Conservation (phyloP, 2,888 invertebrate genomes). For the Amphipoea lucens region DNA sequence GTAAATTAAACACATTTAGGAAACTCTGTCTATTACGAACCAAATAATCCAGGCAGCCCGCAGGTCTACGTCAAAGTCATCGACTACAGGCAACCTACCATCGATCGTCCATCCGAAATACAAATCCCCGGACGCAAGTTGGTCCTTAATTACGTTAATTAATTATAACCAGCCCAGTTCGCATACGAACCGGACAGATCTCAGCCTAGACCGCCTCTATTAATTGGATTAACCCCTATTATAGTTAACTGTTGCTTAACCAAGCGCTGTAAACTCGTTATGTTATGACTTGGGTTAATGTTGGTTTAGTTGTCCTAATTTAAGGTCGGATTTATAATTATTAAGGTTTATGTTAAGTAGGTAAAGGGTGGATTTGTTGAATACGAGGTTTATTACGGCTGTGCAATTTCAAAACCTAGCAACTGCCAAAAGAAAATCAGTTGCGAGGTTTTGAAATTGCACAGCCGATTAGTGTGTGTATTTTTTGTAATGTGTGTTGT, state of each 20-base stretch:
- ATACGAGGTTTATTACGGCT: no score
- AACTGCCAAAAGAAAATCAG: no score
- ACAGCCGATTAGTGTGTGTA: no score
- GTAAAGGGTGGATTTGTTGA: not conserved
- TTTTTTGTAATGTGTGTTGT: no score
- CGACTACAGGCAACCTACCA: not conserved
- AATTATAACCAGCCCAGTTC: conserved; percentile 36
- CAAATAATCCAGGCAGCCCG: not conserved
- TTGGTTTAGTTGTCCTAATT: not conserved
- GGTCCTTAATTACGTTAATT: conserved; percentile 53
- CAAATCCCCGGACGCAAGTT: conserved; percentile 36
- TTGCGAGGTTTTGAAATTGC: no score
- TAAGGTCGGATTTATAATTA: conserved; percentile 6
- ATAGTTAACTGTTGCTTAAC: conserved; percentile 48
- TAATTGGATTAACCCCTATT: conserved; percentile 60
- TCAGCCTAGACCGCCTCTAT: conserved; percentile 32
- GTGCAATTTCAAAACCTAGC: no score
- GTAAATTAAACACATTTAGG: no score
- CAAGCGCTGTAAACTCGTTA: conserved; percentile 21
- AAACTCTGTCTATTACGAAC: not conserved
- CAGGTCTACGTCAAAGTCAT: not conserved
- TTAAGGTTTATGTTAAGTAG: conserved; percentile 9
- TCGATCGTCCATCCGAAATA: conserved; percentile 6
- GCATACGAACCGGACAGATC: conserved; percentile 28
- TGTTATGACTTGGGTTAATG: conserved; percentile 27